Evolutionary conservation across 2,888 invertebrate genomes (phyloP).

Genomic region (Coronaproctus castanopsis): DNA sequence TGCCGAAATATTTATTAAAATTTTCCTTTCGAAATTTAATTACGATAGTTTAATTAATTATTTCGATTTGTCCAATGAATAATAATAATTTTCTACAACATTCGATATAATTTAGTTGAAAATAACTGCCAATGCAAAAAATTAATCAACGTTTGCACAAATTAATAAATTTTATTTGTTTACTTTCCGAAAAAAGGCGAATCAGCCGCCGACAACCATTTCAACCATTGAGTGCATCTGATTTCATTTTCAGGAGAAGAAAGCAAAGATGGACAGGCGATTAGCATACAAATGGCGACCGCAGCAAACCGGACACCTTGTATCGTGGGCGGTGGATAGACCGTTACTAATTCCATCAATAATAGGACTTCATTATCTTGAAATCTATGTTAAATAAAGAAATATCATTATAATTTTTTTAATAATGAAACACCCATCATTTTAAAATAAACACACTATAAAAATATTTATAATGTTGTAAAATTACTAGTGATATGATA

Average conservation of each 20-base stretch:
- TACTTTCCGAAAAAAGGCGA: constrained; percentile 17
- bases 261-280: constrained; percentile 76
- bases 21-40: no score
- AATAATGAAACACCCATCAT: not conserved
- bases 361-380: constrained; percentile 78
- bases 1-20: no score
- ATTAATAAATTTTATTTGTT: not conserved
- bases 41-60: no score
- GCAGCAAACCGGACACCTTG: constrained; percentile 85
- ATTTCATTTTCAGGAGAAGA: constrained; percentile 55
- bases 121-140: not conserved
- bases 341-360: constrained; percentile 65
- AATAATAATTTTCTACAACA: no score
- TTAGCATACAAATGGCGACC: constrained; percentile 77
- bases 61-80: no score
- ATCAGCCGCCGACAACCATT: constrained; percentile 41
- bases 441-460: no score
- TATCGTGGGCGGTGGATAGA: constrained; percentile 70
- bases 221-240: constrained; percentile 75
- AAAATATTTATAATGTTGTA: no score
- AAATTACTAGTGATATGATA: no score
- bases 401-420: constrained; percentile 12
- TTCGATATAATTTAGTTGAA: no score
- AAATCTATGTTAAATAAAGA: constrained; percentile 32
- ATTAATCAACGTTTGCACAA: not conserved